phyloP scores from a whole-genome alignment of 2,888 invertebrate genomes.

The Lithosia quadra region DNA sequence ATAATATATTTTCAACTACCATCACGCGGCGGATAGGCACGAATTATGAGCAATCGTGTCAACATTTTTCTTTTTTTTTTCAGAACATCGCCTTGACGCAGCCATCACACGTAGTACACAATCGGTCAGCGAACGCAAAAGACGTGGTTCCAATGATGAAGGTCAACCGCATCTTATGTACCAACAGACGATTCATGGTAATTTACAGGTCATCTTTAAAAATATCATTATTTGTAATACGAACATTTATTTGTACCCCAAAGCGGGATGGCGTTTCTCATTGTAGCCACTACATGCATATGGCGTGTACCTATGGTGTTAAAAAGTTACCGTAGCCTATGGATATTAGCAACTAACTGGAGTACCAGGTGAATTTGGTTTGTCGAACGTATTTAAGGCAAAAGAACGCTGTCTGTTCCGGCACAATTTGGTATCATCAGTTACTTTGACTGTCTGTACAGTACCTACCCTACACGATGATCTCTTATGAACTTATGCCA shows the following conservation, averaged over 20 bases:
- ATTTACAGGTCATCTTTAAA: conserved; percentile 9
- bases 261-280: not conserved
- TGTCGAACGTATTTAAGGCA: not conserved
- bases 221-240: not conserved
- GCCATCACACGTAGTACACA: conserved; percentile 81
- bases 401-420: not conserved
- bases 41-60: not conserved
- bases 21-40: not conserved
- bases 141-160: conserved; percentile 78
- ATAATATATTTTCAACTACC: too few relatives aligned
- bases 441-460: too few relatives aligned
- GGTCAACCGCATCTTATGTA: conserved; percentile 76
- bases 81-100: conserved; percentile 78
- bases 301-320: not conserved
- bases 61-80: conserved; percentile 39
- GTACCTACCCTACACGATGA: too few relatives aligned
- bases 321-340: not conserved
- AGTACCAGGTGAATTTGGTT: too few relatives aligned
- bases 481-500: too few relatives aligned
- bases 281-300: not conserved
- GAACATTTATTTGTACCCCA: not conserved
- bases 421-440: not conserved
- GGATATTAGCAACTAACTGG: not conserved
- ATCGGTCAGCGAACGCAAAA: conserved; percentile 78
- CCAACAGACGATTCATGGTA: conserved; percentile 85